Percentiles rank a stretch among this genome's conserved stretches.
Conservation (phyloP, 2,888 invertebrate species). For the Acrobasis consociella region DNA sequence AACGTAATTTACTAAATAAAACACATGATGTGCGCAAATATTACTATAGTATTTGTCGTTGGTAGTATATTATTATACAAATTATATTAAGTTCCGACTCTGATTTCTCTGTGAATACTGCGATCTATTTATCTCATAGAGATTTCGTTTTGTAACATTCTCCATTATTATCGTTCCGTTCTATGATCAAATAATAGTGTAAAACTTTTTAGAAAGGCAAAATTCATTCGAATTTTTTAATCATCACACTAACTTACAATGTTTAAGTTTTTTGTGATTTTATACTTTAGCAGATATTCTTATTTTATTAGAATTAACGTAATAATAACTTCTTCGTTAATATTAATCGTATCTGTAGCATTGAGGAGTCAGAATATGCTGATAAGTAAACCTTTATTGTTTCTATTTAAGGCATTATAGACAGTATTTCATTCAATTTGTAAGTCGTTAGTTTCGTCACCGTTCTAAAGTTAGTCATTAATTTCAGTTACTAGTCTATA, state of each 20-base stretch:
- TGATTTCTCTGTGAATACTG: background rate
- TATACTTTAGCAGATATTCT: too few relatives aligned
- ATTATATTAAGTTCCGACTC: background rate
- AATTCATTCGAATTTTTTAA: too few relatives aligned
- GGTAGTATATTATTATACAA: background rate
- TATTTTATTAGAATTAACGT: too few relatives aligned
- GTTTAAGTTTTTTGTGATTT: too few relatives aligned
- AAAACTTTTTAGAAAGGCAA: background rate
- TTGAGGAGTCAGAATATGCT: too few relatives aligned
- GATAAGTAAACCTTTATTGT: too few relatives aligned
- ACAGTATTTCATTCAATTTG: background rate
- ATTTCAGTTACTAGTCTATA: constrained; percentile 8
- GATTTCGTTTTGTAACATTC: background rate
- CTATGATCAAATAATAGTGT: background rate
- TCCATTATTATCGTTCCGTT: background rate
- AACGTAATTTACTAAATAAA: constrained; percentile 26
- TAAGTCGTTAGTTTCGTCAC: background rate
- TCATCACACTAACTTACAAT: too few relatives aligned
- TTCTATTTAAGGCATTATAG: too few relatives aligned
- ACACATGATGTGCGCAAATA: constrained; percentile 17
- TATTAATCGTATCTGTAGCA: too few relatives aligned
- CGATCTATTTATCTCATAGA: background rate
- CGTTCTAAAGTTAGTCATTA: constrained; percentile 7
- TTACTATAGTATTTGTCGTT: background rate
- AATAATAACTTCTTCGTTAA: too few relatives aligned